Percentiles rank a stretch among this genome's conserved stretches.
These are phyloP conservation scores for Patagioenas fasciata DNA, from an alignment of 2,113 vertebrate species.

Conservation along the genomic window DNA sequence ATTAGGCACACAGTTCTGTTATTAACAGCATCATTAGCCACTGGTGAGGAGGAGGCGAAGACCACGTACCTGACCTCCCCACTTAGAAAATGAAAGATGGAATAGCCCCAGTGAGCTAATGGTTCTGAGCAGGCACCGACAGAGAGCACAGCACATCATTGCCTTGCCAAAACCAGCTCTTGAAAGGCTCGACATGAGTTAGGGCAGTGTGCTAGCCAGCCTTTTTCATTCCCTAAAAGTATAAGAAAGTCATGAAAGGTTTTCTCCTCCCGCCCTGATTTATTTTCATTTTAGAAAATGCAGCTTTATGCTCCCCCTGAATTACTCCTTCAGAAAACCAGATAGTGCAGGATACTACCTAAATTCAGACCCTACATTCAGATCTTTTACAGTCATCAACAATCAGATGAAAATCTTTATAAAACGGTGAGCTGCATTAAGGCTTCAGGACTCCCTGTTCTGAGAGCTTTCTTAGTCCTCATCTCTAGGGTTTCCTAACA, in stretches of 20 bases:
- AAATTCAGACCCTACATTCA: background rate
- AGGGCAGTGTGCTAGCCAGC: background rate
- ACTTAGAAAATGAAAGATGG: background rate
- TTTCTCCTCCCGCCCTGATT: background rate
- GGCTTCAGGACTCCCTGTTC: background rate
- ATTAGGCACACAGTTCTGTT: background rate
- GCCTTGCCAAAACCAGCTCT: rapidly evolving
- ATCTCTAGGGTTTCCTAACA: background rate
- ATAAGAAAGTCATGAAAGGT: background rate
- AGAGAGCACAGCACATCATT: background rate
- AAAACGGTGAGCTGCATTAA: background rate
- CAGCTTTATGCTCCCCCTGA: background rate
- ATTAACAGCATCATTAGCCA: background rate
- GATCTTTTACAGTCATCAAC: background rate
- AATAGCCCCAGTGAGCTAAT: background rate
- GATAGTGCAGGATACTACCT: background rate
- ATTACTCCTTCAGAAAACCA: background rate
- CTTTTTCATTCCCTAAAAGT: background rate
- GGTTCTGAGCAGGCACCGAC: background rate
- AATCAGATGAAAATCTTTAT: background rate
- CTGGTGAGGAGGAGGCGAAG: background rate
- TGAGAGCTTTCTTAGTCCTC: background rate
- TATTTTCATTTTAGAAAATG: background rate
- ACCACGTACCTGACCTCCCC: background rate
- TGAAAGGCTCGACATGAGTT: background rate